These are phyloP conservation scores for Bombus picipes DNA, from an alignment of 1,140 invertebrate genomes.

Conservation along the genomic window DNA sequence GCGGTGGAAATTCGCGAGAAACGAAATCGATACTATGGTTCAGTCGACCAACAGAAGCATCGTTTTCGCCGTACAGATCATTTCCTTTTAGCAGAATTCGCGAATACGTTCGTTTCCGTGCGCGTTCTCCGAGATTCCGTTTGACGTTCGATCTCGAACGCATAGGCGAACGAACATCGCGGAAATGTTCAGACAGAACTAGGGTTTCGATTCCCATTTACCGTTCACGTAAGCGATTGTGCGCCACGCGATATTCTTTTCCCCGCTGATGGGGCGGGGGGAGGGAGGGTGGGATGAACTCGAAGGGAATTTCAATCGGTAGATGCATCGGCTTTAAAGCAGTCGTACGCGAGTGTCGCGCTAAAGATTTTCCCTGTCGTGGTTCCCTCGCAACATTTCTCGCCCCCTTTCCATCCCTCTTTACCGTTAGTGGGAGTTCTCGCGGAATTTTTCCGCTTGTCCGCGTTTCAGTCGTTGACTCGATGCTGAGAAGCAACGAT, in stretches of 20 bases:
- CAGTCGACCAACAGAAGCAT: not conserved
- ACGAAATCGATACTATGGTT: not conserved
- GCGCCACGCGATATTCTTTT: constrained; percentile 6
- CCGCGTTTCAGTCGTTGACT: not conserved
- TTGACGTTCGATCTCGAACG: not conserved
- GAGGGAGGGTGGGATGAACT: not conserved
- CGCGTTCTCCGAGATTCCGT: not conserved
- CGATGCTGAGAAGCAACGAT: not conserved
- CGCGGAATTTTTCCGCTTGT: constrained; percentile 48
- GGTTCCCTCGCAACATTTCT: constrained; percentile 21
- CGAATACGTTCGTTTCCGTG: not conserved
- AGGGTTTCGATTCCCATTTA: constrained; percentile 8
- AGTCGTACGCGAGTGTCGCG: constrained; percentile 13
- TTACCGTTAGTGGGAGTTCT: constrained; percentile 2
- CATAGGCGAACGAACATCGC: not conserved
- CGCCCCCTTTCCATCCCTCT: constrained; percentile 21
- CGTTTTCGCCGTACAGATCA: too few species aligned
- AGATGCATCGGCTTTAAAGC: constrained; percentile 52
- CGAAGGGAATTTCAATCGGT: constrained; percentile 58
- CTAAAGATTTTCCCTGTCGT: not conserved
- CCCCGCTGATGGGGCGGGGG: too few species aligned
- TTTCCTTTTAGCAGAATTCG: not conserved
- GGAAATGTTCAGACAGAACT: not conserved
- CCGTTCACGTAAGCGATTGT: not conserved
- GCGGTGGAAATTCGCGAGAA: not conserved